Evolutionary conservation across 2,888 invertebrate species (phyloP).

Genomic region (Stenoptilia bipunctidactyla): DNA sequence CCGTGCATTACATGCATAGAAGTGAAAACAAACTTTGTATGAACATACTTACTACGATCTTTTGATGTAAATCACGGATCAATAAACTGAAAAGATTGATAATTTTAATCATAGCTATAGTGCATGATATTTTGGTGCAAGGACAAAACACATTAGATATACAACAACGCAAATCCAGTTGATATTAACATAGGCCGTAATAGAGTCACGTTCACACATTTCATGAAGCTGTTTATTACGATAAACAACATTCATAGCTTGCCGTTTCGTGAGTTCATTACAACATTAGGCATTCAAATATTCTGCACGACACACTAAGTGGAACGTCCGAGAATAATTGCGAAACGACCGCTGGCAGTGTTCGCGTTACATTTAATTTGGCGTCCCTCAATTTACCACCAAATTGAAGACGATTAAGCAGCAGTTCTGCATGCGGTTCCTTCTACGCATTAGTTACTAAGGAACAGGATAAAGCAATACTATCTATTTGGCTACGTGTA

Average conservation of each 20-base stretch:
- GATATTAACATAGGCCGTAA: constrained; percentile 44
- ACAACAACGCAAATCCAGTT: constrained; percentile 32
- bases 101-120: too few relatives aligned
- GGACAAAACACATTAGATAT: too few relatives aligned
- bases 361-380: constrained; percentile 46
- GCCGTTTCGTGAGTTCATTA: constrained; percentile 48
- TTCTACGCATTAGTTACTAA: background rate
- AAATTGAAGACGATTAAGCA: constrained; percentile 32
- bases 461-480: too few relatives aligned
- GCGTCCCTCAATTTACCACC: constrained; percentile 42
- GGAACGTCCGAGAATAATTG: constrained; percentile 61
- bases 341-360: constrained; percentile 52
- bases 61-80: too few relatives aligned
- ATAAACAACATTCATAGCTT: constrained; percentile 60
- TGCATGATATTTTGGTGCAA: too few relatives aligned
- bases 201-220: constrained; percentile 46
- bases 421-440: background rate
- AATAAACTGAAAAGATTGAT: too few relatives aligned
- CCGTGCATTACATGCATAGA: too few relatives aligned
- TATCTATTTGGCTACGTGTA: too few relatives aligned
- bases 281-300: constrained; percentile 49
- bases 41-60: too few relatives aligned
- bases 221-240: constrained; percentile 54
- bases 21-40: too few relatives aligned
- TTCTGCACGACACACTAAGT: constrained; percentile 55